A percentile compares a stretch with the other conserved stretches of the same genome.
Evolutionary conservation across 2,797 vertebrate species (phyloP).

Genomic region (Hyperoplus immaculatus): DNA sequence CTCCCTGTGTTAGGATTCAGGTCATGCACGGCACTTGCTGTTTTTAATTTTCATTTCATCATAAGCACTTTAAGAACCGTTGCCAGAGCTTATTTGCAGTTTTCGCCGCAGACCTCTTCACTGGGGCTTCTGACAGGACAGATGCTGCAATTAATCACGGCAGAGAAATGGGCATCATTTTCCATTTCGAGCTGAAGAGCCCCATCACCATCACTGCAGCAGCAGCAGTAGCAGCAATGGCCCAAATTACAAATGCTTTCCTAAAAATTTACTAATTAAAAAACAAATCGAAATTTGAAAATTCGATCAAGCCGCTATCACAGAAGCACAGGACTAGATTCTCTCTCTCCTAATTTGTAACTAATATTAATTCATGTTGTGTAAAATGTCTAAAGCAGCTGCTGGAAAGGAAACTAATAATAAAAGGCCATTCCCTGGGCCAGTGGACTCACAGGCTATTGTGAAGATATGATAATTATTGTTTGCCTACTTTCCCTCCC

Average conservation of each 20-base stretch:
- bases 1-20: slow-evolving; percentile 91
- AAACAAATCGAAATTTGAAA: slow-evolving; percentile 78
- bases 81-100: slow-evolving; percentile 99
- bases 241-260: slow-evolving; percentile 77
- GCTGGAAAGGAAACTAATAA: slow-evolving; percentile 52
- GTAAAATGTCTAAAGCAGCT: slow-evolving; percentile 69
- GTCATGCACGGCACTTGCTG: slow-evolving; percentile 94
- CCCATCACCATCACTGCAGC: slow-evolving; percentile 59
- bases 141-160: slow-evolving; percentile 99
- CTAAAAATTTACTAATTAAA: slow-evolving; percentile 78
- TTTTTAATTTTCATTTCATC: slow-evolving; percentile 99
- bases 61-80: slow-evolving; percentile 98
- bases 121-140: slow-evolving; percentile 97
- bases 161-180: slow-evolving; percentile 92
- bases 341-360: slow-evolving; percentile 70
- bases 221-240: slow-evolving; percentile 49
- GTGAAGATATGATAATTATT: slow-evolving; percentile 90
- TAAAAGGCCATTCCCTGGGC: slow-evolving; percentile 65
- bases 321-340: slow-evolving; percentile 66
- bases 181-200: slow-evolving; percentile 66
- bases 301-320: slow-evolving; percentile 74
- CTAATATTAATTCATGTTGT: slow-evolving; percentile 65
- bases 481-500: slow-evolving; percentile 83
- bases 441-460: slow-evolving; percentile 82
- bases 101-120: slow-evolving; percentile 96